Evolutionary conservation across 2,113 vertebrate genomes (phyloP).

Genomic region (Polypterus senegalus): DNA sequence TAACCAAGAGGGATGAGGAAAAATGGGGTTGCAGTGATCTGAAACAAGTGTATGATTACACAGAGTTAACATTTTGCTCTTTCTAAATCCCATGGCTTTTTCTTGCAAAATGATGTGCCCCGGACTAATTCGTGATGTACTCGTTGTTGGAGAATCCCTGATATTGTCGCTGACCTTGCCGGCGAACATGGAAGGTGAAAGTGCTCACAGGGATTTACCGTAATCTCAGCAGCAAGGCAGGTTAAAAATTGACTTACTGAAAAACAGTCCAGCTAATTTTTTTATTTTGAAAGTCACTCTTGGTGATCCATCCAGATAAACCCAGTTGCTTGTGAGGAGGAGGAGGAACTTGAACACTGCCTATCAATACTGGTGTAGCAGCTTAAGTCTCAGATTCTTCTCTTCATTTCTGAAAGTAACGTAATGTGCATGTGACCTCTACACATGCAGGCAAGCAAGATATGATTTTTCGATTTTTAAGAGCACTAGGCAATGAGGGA

Average conservation of each 20-base stretch:
- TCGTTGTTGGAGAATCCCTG: constrained; percentile 13
- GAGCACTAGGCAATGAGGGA: too few relatives aligned
- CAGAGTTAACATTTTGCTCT: constrained; percentile 16
- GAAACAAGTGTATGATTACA: background rate
- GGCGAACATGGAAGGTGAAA: constrained; percentile 29
- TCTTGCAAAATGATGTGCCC: constrained; percentile 11
- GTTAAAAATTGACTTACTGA: constrained; percentile 34
- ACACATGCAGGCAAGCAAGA: too few relatives aligned
- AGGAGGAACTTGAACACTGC: too few relatives aligned
- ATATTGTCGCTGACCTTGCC: constrained; percentile 32
- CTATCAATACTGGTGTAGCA: too few relatives aligned
- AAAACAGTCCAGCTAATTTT: constrained; percentile 27
- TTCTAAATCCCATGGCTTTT: constrained; percentile 26
- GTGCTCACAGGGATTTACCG: constrained; percentile 27
- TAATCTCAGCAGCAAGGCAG: constrained; percentile 21
- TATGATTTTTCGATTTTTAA: too few relatives aligned
- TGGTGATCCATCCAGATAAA: too few relatives aligned
- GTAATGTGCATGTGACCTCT: too few relatives aligned
- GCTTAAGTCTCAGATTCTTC: too few relatives aligned
- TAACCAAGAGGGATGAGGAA: background rate
- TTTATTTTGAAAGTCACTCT: background rate
- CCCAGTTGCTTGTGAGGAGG: too few relatives aligned
- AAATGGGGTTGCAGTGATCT: background rate
- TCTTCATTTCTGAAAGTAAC: too few relatives aligned
- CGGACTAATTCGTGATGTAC: background rate